Base-by-base conservation (phyloP, 2,113 vertebrate genomes). In the Vidua chalybeata region DNA sequence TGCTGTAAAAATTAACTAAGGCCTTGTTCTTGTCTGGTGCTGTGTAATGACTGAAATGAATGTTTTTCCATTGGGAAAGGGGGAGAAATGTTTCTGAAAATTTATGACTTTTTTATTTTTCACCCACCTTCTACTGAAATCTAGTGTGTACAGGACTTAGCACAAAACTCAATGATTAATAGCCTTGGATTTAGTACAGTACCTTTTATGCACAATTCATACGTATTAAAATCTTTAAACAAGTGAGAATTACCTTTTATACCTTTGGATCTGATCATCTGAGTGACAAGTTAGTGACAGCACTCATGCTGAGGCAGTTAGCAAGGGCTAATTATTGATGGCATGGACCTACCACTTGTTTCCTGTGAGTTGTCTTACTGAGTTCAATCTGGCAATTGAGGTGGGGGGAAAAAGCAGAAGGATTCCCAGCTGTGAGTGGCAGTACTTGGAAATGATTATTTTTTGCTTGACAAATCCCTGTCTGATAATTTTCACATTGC, bases 1-100 rank as follows among this genome's bases (percentile, higher is more conserved):
- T 23, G 15, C 24, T 94, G 87, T 93, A 87, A 92, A 91, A 94
- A 75, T 84, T 81, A 95, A 89, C 84, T 41, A 81, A 91, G 52
- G 43, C 68, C 61, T 90, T 76, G 13, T 75, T 91, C 52, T 54
- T 88, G 33, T 37, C 39, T 76, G 71, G n/a, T 2, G 7, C 13
- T 66, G 5, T 46, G 43, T 27, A 77, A 59, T 45, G 59, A 23
- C 19, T 59, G 64, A 51, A 14, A 7, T 2, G 0, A 69, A 26
- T 18, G 5, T 22, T 51, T 39, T 93, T 61, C 24, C 19, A 1
- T 20, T 59, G 56, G 58, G 66, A 51, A 69, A 14, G 2, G 28
- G 20, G 5, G 10, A 58, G 39, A 63, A 39, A 71, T 59, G 0
- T 39, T 74, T 81, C 52, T 84, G 46, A 33, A 69, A 81, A 61